Base-by-base conservation (phyloP, 2,888 invertebrate genomes). In the Pherbina coryleti region DNA sequence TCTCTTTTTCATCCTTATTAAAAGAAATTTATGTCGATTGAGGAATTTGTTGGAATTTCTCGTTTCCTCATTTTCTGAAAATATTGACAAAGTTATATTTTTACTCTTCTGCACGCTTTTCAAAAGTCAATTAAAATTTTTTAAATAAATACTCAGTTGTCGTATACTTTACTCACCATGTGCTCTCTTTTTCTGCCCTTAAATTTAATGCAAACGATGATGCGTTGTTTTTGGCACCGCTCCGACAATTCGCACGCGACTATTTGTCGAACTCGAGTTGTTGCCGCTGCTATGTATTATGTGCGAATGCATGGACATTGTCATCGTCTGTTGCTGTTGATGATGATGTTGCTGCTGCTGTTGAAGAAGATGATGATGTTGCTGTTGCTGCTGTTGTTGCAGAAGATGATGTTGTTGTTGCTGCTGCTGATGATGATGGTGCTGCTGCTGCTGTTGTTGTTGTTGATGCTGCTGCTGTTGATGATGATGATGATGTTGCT, bases 161-260 rank as follows among this genome's bases (percentile, higher is more conserved):
- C n/a, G n/a, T n/a, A n/a, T 37, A 37, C 8, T 60, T n/a, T 5
- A 28, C 60, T 51, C 5, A 19, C 53, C 28, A 14, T 37, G n/a
- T n/a, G 11, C 53, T 44, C 55, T 17, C 53, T 55, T 8, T 17
- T 31, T 55, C 11, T 51, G 51, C 7, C 4, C 37, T 25, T 22
- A 19, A 14, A n/a, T 71, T 73, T 85, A 87, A 84, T 89, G 89
- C 82, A 90, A 84, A 82, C 89, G 87, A 77, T 87, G 88, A 78
- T 88, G 88, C 83, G 88, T 88, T 76, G 92, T 85, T 90, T 96
- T 96, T 82, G 96, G 96, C 87, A 96, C 93, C 79, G 96, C 94
- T 77, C 95, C 96, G 75, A 96, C 95, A 82, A 96, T 96, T 83
- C 96, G 92, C 76, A 95, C 96, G 84, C 94, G 92, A 75, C 80